Conservation (phyloP, 2,113 vertebrate genomes). For the Pedionomus torquatus region DNA sequence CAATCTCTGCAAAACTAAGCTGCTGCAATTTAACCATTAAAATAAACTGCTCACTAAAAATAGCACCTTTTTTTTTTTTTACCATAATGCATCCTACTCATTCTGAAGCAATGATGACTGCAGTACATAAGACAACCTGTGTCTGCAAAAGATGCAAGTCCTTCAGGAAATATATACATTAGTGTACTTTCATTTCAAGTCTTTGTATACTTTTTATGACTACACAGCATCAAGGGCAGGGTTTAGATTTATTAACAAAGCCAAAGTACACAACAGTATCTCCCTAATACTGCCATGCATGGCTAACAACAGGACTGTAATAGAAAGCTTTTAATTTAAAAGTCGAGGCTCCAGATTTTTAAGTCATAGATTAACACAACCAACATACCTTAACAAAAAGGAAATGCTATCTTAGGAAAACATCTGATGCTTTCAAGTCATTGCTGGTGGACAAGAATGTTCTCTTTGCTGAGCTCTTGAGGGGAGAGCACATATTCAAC, state of each 20-base stretch:
- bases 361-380: slow-evolving; percentile 17
- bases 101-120: not conserved
- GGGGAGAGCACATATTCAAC: not conserved
- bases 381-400: not conserved
- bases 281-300: not conserved
- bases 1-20: not conserved
- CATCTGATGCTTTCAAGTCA: not conserved
- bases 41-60: not conserved
- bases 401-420: slow-evolving; percentile 43
- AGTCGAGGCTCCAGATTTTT: not conserved
- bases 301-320: slow-evolving; percentile 6
- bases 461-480: not conserved
- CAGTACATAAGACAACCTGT: not conserved
- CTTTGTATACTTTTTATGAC: not conserved
- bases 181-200: not conserved
- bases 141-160: not conserved
- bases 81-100: not conserved
- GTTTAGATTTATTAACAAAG: not conserved
- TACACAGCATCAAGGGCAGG: not conserved
- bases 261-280: not conserved
- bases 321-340: slow-evolving; percentile 17
- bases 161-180: not conserved
- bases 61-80: not conserved
- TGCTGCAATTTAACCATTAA: not conserved
- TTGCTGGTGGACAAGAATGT: not conserved